phyloP scores from a whole-genome alignment of 2,888 invertebrate genomes.

The Parasteatoda lunata region DNA sequence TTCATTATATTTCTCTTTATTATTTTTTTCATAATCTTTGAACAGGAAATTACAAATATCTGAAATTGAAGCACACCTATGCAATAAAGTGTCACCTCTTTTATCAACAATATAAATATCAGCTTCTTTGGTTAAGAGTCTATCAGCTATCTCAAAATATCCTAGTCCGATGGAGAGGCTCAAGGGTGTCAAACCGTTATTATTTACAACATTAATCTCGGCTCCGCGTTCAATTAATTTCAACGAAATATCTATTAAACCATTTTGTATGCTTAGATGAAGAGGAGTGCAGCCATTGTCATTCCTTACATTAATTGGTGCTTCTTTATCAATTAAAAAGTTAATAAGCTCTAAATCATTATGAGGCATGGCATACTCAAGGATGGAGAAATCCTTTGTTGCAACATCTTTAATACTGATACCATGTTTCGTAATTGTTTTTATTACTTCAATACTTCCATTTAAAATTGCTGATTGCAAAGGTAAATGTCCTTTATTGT shows the following conservation, averaged over 20 bases:
- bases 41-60: too few relatives aligned
- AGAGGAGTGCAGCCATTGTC: not conserved
- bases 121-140: not conserved
- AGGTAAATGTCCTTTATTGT: not conserved
- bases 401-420: not conserved
- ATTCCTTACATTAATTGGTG: conserved; percentile 10
- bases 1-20: too few relatives aligned
- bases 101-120: not conserved
- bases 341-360: not conserved
- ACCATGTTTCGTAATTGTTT: not conserved
- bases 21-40: too few relatives aligned
- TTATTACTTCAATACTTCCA: not conserved
- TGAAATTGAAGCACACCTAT: not conserved
- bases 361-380: not conserved
- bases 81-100: not conserved
- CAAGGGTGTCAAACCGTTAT: not conserved
- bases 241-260: not conserved
- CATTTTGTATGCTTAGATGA: not conserved
- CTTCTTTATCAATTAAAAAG: not conserved
- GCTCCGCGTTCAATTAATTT: not conserved
- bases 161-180: not conserved
- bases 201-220: not conserved
- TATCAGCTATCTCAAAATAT: not conserved
- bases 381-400: not conserved
- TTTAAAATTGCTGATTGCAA: not conserved